Evolutionary conservation across 1,140 invertebrate species (phyloP).

Genomic region (Samia ricini): DNA sequence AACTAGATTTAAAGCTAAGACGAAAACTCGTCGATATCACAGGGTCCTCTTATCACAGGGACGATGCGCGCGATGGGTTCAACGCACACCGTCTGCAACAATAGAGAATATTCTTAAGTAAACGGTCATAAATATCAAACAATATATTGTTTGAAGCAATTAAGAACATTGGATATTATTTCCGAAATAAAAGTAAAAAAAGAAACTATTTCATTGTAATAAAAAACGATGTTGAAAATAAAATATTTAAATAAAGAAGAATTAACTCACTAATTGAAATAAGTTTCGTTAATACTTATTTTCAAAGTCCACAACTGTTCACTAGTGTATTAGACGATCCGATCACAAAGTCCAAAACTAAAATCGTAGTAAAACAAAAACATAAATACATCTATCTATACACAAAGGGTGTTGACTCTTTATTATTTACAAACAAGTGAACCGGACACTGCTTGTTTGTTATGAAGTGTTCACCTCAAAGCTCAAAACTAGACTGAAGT

Average conservation of each 20-base stretch:
- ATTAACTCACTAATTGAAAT: neutral
- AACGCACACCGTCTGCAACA: conserved; percentile 76
- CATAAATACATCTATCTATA: conserved; percentile 15
- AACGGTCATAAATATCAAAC: too few species aligned
- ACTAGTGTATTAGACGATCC: conserved; percentile 1
- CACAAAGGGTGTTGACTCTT: conserved; percentile 52
- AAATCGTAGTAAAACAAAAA: neutral
- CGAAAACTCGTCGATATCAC: conserved; percentile 75
- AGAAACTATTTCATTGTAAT: neutral
- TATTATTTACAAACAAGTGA: conserved; percentile 64
- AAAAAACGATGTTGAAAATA: conserved; percentile 1
- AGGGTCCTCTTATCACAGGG: conserved; percentile 73
- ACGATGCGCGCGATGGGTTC: conserved; percentile 68
- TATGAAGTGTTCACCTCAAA: conserved; percentile 52
- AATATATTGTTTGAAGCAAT: too few species aligned
- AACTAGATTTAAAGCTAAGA: conserved; percentile 76
- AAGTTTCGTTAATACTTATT: neutral
- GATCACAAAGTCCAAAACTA: neutral
- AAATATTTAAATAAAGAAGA: neutral
- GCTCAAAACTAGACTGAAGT: conserved; percentile 65
- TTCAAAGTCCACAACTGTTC: conserved; percentile 9
- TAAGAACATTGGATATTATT: too few species aligned
- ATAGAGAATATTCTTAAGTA: conserved; percentile 34
- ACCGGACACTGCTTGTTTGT: conserved; percentile 22
- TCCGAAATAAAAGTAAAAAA: neutral